phyloP scores from a whole-genome alignment of 2,113 vertebrate genomes.

The Symphodus melops region DNA sequence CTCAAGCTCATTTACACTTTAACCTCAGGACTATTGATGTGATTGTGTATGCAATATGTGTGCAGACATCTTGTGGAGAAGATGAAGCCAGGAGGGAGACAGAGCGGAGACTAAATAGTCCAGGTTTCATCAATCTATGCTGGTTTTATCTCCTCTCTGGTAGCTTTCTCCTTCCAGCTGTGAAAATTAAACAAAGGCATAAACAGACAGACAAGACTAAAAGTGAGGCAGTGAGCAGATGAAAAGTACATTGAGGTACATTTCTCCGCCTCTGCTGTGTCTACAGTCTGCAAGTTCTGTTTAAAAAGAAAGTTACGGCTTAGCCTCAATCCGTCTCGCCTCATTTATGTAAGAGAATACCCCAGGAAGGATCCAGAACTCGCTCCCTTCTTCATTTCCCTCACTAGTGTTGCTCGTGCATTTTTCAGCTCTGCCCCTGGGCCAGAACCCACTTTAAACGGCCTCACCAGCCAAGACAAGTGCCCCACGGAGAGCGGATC shows the following conservation, averaged over 20 bases:
- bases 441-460: conserved; percentile 47
- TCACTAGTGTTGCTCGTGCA: conserved; percentile 38
- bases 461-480: conserved; percentile 39
- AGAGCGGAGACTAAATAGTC: too few relatives aligned
- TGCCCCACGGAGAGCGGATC: conserved; percentile 24
- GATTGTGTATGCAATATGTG: too few relatives aligned
- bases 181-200: too few relatives aligned
- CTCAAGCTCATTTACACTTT: too few relatives aligned
- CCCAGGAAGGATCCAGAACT: conserved; percentile 20
- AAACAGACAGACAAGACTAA: not conserved
- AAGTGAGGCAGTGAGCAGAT: not conserved
- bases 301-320: conserved; percentile 23
- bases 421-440: conserved; percentile 47
- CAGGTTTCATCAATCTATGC: too few relatives aligned
- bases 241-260: too few relatives aligned
- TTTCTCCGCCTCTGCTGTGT: not conserved
- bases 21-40: too few relatives aligned
- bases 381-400: conserved; percentile 32
- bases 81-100: too few relatives aligned
- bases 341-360: conserved; percentile 52
- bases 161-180: too few relatives aligned
- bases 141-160: too few relatives aligned
- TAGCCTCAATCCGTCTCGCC: conserved; percentile 64
- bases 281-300: conserved; percentile 31
- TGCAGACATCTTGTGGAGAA: too few relatives aligned